Percentiles rank a stretch among this genome's conserved stretches.
Evolutionary conservation across 2,888 invertebrate genomes (phyloP).

Genomic region (Carcina quercana): DNA sequence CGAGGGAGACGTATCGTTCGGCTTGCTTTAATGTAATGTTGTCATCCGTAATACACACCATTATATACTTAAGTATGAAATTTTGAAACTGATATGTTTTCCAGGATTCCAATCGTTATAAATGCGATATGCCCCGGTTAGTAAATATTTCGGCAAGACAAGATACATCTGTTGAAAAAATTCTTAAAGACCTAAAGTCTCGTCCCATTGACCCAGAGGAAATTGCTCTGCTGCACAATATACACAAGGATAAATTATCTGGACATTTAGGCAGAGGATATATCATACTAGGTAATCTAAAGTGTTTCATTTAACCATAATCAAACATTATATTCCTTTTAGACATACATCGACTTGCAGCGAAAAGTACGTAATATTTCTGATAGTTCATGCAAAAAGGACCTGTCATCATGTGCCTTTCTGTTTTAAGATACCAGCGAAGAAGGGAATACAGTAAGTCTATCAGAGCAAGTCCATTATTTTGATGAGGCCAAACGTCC

Average conservation of each 20-base stretch:
- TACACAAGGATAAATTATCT: slow-evolving; percentile 57
- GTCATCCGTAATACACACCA: no score
- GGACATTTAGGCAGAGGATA: slow-evolving; percentile 80
- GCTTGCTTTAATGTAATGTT: no score
- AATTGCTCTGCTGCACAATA: slow-evolving; percentile 57
- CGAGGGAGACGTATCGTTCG: no score
- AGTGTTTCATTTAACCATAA: not conserved
- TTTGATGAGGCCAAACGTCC: slow-evolving; percentile 52
- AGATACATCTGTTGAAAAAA: slow-evolving; percentile 45
- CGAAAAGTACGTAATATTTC: no score
- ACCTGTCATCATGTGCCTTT: no score
- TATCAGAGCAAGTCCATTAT: slow-evolving; percentile 34
- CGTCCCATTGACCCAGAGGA: slow-evolving; percentile 61
- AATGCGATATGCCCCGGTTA: slow-evolving; percentile 51
- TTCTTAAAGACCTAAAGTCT: slow-evolving; percentile 39
- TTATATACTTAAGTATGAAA: no score
- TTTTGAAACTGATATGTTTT: no score
- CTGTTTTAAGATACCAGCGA: slow-evolving; percentile 29
- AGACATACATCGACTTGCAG: no score
- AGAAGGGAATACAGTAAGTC: slow-evolving; percentile 27
- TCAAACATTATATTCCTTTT: not conserved
- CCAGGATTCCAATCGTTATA: slow-evolving; percentile 34
- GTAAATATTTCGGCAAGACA: slow-evolving; percentile 74
- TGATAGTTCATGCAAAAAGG: no score
- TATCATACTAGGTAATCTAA: slow-evolving; percentile 45